Evolutionary conservation across 1,140 invertebrate species (phyloP).

Genomic region (Dinothrombium tinctorium): DNA sequence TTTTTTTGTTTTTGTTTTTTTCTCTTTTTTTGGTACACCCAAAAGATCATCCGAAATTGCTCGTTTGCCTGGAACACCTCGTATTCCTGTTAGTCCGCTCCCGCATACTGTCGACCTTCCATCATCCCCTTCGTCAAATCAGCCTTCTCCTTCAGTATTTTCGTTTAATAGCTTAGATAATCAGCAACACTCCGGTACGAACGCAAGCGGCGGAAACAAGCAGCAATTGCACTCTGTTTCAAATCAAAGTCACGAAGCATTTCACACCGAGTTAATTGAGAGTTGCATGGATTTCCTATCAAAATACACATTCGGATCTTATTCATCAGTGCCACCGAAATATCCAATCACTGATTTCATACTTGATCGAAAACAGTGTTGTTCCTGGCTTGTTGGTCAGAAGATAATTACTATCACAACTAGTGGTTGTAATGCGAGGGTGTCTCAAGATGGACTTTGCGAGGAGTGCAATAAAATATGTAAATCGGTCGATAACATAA

Average conservation of each 20-base stretch:
- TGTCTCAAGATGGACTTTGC: slow-evolving; percentile 58
- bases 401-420: slow-evolving; percentile 79
- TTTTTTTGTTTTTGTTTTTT: background rate
- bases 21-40: too few relatives aligned
- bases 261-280: slow-evolving; percentile 49
- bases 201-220: too few relatives aligned
- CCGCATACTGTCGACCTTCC: too few relatives aligned
- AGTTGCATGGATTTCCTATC: slow-evolving; percentile 79
- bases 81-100: too few relatives aligned
- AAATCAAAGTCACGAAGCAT: slow-evolving; percentile 3
- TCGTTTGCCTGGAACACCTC: too few relatives aligned
- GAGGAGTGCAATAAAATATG: slow-evolving; percentile 39
- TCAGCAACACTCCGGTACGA: too few relatives aligned
- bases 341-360: slow-evolving; percentile 58
- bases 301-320: slow-evolving; percentile 68
- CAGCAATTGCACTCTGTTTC: background rate
- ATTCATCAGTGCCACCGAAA: slow-evolving; percentile 57
- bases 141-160: too few relatives aligned
- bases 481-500: slow-evolving; percentile 1
- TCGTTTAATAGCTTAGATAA: too few relatives aligned
- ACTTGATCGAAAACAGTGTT: slow-evolving; percentile 48
- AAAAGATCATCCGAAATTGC: too few relatives aligned
- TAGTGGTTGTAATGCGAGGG: slow-evolving; percentile 59
- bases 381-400: slow-evolving; percentile 74
- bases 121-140: too few relatives aligned